phyloP scores from a whole-genome alignment of 2,113 vertebrate genomes.

The Gorsachius goisagi region DNA sequence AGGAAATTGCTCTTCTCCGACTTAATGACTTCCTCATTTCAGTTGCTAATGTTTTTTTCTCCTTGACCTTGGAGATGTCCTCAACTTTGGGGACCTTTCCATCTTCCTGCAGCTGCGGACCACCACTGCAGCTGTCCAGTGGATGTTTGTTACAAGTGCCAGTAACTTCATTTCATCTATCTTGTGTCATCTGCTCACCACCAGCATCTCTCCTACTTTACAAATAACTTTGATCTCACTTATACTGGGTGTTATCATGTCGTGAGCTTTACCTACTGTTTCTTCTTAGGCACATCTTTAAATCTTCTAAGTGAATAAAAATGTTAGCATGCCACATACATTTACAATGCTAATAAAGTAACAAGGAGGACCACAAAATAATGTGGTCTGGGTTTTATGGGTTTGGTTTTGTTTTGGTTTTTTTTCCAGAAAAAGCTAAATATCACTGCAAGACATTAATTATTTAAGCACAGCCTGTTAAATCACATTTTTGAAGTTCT shows the following conservation, averaged over 20 bases:
- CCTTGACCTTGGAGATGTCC: background rate
- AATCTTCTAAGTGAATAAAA: background rate
- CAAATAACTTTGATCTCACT: background rate
- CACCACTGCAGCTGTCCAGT: background rate
- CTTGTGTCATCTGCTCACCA: background rate
- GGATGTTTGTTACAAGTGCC: background rate
- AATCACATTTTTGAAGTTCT: background rate
- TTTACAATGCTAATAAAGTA: background rate
- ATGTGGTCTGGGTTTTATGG: background rate
- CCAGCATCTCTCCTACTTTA: background rate
- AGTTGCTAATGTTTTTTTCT: background rate
- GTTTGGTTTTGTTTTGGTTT: background rate
- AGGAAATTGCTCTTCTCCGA: background rate
- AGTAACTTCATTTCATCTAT: background rate
- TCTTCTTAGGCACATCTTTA: background rate
- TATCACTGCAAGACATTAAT: background rate
- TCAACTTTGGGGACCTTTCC: background rate
- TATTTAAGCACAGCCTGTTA: background rate
- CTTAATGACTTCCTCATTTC: constrained; percentile 23
- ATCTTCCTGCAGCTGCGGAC: background rate
- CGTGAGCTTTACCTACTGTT: background rate
- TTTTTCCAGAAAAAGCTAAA: background rate
- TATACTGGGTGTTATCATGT: background rate
- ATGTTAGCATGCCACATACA: background rate
- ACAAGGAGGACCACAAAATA: background rate